Percentiles rank a stretch among this genome's conserved stretches.
Evolutionary conservation across 2,888 invertebrate species (phyloP).

Genomic region (Germaria angustata): DNA sequence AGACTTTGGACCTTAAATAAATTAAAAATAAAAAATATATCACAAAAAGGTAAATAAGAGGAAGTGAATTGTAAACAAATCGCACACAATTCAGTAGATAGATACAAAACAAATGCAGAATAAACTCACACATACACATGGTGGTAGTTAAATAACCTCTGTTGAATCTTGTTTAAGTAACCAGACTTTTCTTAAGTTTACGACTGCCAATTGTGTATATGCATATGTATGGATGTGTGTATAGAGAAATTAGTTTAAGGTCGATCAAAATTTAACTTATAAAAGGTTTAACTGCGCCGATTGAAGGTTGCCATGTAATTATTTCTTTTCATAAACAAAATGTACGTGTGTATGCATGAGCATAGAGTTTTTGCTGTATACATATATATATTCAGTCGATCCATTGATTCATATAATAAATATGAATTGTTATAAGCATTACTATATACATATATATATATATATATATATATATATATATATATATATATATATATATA

Average conservation of each 20-base stretch:
- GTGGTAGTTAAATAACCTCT: neutral
- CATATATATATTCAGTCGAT: no score
- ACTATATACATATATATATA: neutral
- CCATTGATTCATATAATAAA: no score
- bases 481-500: no score
- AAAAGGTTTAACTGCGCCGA: neutral
- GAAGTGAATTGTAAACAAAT: constrained; percentile 23
- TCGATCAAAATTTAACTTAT: constrained; percentile 25
- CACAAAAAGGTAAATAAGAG: constrained; percentile 5
- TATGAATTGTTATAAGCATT: no score
- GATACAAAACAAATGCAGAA: neutral
- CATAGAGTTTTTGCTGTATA: no score
- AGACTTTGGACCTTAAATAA: constrained; percentile 41
- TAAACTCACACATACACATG: neutral
- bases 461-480: neutral
- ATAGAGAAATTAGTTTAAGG: constrained; percentile 41
- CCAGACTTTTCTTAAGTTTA: constrained; percentile 12
- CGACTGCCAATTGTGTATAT: neutral
- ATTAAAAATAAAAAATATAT: neutral
- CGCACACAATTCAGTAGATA: neutral
- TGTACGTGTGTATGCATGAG: no score
- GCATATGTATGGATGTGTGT: neutral
- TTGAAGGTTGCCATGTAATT: neutral
- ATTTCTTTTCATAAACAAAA: no score
- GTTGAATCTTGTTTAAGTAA: constrained; percentile 29